phyloP scores from a whole-genome alignment of 2,888 invertebrate species.

The Germaria angustata region DNA sequence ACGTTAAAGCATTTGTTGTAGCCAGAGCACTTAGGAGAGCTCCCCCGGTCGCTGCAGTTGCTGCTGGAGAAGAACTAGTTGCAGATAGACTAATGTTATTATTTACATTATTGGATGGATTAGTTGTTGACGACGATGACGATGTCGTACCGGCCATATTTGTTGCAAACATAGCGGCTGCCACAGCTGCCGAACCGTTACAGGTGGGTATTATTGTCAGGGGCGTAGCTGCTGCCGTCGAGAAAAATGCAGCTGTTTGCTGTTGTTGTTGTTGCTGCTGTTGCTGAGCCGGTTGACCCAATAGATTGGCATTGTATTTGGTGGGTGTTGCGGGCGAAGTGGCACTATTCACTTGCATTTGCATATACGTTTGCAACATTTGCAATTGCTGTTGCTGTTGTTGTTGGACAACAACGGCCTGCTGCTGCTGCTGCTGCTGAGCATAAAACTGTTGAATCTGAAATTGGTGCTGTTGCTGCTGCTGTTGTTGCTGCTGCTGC shows the following conservation, averaged over 20 bases:
- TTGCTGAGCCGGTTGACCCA: slow-evolving; percentile 56
- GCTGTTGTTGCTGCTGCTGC: slow-evolving; percentile 72
- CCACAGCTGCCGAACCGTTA: slow-evolving; percentile 74
- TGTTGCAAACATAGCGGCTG: slow-evolving; percentile 74
- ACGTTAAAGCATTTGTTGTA: slow-evolving; percentile 42
- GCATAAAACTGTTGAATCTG: slow-evolving; percentile 73
- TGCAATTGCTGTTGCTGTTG: slow-evolving; percentile 76
- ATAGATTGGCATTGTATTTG: slow-evolving; percentile 70
- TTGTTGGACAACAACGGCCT: slow-evolving; percentile 71
- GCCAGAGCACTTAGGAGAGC: slow-evolving; percentile 50
- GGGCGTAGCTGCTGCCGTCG: slow-evolving; percentile 74
- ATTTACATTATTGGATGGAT: slow-evolving; percentile 79
- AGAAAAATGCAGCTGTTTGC: slow-evolving; percentile 67
- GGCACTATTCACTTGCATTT: slow-evolving; percentile 76
- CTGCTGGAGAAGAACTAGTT: slow-evolving; percentile 77
- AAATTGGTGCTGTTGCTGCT: slow-evolving; percentile 69
- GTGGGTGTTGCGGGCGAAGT: slow-evolving; percentile 74
- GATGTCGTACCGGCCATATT: slow-evolving; percentile 73
- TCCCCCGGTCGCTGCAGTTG: slow-evolving; percentile 65
- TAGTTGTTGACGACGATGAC: slow-evolving; percentile 68
- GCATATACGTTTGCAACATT: slow-evolving; percentile 79
- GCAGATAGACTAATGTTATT: slow-evolving; percentile 80
- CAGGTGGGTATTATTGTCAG: slow-evolving; percentile 76
- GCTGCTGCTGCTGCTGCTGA: slow-evolving; percentile 70
- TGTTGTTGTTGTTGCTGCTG: slow-evolving; percentile 64